Evolutionary conservation across 2,797 vertebrate species (phyloP).

Genomic region (Sebastes hubbsi): DNA sequence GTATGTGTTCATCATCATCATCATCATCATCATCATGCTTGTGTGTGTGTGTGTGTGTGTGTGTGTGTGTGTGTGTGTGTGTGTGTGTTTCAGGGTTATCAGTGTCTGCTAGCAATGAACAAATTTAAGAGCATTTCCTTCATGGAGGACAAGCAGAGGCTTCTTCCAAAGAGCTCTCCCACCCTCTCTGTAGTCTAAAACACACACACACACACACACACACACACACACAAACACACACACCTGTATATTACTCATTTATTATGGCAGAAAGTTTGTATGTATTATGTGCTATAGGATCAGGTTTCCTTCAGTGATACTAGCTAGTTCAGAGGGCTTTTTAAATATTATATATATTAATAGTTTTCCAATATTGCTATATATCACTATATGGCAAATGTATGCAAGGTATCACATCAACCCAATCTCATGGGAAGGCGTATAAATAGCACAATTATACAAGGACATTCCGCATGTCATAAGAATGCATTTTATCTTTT

Average conservation of each 20-base stretch:
- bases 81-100: conserved; percentile 68
- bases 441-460: background rate
- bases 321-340: too few species aligned
- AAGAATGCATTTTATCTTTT: background rate
- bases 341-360: too few species aligned
- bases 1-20: background rate
- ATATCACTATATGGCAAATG: too few species aligned
- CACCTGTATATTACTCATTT: background rate
- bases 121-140: conserved; percentile 66
- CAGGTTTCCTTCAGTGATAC: background rate
- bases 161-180: conserved; percentile 58
- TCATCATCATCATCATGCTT: background rate
- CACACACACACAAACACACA: background rate
- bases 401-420: too few species aligned
- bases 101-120: conserved; percentile 61
- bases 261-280: background rate
- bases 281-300: background rate
- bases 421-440: too few species aligned
- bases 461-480: background rate
- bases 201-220: background rate
- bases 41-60: background rate
- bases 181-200: conserved; percentile 62
- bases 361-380: too few species aligned
- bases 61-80: background rate
- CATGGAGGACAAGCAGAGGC: conserved; percentile 68